A percentile compares a stretch with the other conserved stretches of the same genome.
These are phyloP conservation scores for Meloidogyne floridensis DNA, from an alignment of 1,140 invertebrate genomes.

Conservation along the genomic window DNA sequence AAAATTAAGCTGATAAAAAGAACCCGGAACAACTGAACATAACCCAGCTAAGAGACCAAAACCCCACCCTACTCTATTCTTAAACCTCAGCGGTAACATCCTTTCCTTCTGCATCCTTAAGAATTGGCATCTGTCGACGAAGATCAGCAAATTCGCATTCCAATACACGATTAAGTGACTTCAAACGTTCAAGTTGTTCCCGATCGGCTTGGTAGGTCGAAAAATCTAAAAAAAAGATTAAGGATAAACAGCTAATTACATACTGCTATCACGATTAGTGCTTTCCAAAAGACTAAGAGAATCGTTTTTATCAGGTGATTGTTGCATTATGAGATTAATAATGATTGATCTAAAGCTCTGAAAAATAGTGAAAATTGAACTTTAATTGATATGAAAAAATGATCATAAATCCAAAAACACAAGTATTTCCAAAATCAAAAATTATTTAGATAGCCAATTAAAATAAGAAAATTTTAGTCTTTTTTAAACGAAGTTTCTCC, in stretches of 20 bases:
- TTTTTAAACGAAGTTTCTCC: too few relatives aligned
- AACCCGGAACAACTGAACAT: too few relatives aligned
- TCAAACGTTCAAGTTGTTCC: constrained; percentile 9
- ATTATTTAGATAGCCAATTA: too few relatives aligned
- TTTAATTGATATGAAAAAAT: background rate
- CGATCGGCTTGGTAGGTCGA: background rate
- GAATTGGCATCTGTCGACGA: background rate
- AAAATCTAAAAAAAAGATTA: background rate
- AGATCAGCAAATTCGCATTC: constrained; percentile 17
- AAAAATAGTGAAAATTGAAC: background rate
- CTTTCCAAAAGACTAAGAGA: constrained; percentile 10
- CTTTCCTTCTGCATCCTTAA: background rate
- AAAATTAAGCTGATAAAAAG: too few relatives aligned
- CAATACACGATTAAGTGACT: background rate
- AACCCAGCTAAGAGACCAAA: too few relatives aligned
- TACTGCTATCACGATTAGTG: constrained; percentile 3
- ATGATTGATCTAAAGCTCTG: background rate
- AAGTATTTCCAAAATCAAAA: too few relatives aligned
- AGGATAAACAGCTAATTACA: background rate
- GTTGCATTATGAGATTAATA: too few relatives aligned
- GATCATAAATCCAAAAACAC: background rate
- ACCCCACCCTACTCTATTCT: background rate
- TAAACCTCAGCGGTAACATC: constrained; percentile 24
- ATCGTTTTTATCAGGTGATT: background rate
- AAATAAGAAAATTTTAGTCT: too few relatives aligned